Evolutionary conservation across 2,797 vertebrate species (phyloP), one percentile per base, ranked within the genome.

Genomic region (Periparus ater): DNA sequence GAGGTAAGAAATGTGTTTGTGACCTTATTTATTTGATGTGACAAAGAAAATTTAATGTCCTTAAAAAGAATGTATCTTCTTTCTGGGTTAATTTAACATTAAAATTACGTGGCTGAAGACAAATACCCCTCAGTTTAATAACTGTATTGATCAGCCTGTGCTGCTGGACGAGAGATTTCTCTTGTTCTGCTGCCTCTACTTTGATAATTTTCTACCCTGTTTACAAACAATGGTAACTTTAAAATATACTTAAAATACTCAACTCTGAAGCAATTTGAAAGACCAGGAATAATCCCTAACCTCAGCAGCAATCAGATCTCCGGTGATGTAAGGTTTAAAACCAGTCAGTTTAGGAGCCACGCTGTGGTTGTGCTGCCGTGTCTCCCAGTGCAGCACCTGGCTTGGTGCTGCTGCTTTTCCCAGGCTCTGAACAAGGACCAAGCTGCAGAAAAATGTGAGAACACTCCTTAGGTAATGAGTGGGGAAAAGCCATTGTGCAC

Each of bases 21-120:
- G 61, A 50, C 38, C 65, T 85, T 75, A 44, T 85, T 88, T 83
- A 85, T 93, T 94, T 97, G n/a, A 50, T 83, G 34, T 32, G 47
- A 80, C 54, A 89, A 93, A 93, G 55, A 86, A 86, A 94, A 91
- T 80, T 74, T 34, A 26, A 23, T 75, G 51, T 48, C 63, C 57
- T 81, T 89, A 78, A 91, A 94, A 81, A 19, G 10, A 74, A 95
- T 88, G 23, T 34, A 51, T 65, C 65, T 83, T 93, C 40, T 55
- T 93, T 67, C 36, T 84, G 27, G 7, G 87, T 91, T 77, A 88
- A 70, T 66, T 70, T 93, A 89, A 66, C 50, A 75, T 91, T 62
- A 68, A 89, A 96, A 93, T 78, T 78, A 55, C 38, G 63, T 48
- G 38, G 89, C 62, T 86, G 6, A 61, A 60, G 86, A 73, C 47